Percentiles rank a stretch among this genome's conserved stretches.
Conservation (phyloP, 1,140 invertebrate genomes). For the Sminthurinus signatus region DNA sequence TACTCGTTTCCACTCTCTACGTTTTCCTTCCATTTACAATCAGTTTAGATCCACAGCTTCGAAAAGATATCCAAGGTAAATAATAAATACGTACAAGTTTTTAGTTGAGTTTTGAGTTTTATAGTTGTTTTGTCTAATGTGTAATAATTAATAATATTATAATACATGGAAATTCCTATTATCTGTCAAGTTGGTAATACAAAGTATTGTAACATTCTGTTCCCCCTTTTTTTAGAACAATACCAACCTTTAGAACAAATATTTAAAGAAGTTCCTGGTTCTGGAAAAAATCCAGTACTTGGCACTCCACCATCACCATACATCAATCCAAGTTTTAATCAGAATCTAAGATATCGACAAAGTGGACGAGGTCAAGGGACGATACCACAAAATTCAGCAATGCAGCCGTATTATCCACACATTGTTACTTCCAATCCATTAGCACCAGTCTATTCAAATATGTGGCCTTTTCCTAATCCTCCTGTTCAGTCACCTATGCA, state of each 20-base stretch:
- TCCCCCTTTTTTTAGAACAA: slow-evolving; percentile 30
- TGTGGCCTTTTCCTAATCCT: background rate
- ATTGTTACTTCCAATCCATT: background rate
- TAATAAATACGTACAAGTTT: too few relatives aligned
- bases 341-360: background rate
- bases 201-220: too few relatives aligned
- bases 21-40: slow-evolving; percentile 95
- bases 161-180: too few relatives aligned
- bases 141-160: too few relatives aligned
- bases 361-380: background rate
- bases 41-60: slow-evolving; percentile 90
- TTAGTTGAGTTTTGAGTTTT: too few relatives aligned
- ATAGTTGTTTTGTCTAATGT: too few relatives aligned
- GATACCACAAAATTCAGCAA: background rate
- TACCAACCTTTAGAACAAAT: slow-evolving; percentile 39
- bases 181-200: too few relatives aligned
- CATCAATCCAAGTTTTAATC: background rate
- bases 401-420: background rate
- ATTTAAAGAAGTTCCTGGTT: slow-evolving; percentile 27
- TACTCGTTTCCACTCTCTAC: slow-evolving; percentile 78
- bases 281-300: background rate
- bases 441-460: slow-evolving; percentile 1
- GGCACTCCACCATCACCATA: background rate
- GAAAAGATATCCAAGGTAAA: slow-evolving; percentile 91
- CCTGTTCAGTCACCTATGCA: too few relatives aligned